phyloP scores from a whole-genome alignment of 1,140 invertebrate species.

The Eueides isabella region DNA sequence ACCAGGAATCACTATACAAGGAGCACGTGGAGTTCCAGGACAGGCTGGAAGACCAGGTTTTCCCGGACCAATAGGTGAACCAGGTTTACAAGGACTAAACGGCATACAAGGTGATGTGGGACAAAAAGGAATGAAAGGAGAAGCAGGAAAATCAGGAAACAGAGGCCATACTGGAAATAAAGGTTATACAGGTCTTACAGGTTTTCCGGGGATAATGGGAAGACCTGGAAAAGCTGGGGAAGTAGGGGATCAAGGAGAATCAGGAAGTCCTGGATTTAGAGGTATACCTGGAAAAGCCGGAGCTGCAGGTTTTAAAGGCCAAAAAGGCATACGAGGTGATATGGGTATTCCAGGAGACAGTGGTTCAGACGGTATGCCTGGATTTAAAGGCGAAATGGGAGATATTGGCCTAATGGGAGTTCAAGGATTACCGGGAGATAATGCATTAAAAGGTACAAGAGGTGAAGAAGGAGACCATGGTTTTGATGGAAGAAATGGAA shows the following conservation, averaged over 20 bases:
- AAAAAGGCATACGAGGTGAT: conserved; percentile 76
- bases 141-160: conserved; percentile 71
- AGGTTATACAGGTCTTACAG: conserved; percentile 73
- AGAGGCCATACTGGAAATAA: conserved; percentile 71
- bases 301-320: conserved; percentile 50
- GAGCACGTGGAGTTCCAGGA: conserved; percentile 76
- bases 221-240: conserved; percentile 83
- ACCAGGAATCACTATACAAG: conserved; percentile 61
- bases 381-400: conserved; percentile 56
- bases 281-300: conserved; percentile 69
- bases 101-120: conserved; percentile 77
- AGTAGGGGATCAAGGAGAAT: conserved; percentile 78
- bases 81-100: conserved; percentile 75
- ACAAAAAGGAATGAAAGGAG: conserved; percentile 77
- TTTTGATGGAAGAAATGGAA: conserved; percentile 53
- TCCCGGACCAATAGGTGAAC: conserved; percentile 79
- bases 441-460: conserved; percentile 73
- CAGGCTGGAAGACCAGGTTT: conserved; percentile 74
- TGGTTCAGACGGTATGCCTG: conserved; percentile 83
- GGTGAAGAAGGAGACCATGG: conserved; percentile 79
- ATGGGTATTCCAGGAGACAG: conserved; percentile 81
- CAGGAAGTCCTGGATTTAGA: conserved; percentile 80
- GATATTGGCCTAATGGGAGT: conserved; percentile 47
- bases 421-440: conserved; percentile 79
- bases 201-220: conserved; percentile 83